phyloP scores from a whole-genome alignment of 2,888 invertebrate genomes.

The Clivina fossor region DNA sequence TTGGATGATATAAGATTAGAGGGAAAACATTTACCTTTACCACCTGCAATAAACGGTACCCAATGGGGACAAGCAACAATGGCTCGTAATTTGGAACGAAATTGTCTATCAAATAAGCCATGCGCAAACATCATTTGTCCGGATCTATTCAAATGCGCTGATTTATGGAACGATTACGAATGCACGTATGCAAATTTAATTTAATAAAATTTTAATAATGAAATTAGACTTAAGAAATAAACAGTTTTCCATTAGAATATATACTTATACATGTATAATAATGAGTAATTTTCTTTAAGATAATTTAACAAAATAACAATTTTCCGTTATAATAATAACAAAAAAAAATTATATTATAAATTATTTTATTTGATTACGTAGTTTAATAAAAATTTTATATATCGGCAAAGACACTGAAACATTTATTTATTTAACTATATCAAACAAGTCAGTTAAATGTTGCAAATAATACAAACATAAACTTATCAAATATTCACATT shows the following conservation, averaged over 20 bases:
- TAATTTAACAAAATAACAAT: constrained; percentile 17
- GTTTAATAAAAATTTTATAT: constrained; percentile 19
- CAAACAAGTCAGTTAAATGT: no score
- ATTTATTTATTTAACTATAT: constrained; percentile 6
- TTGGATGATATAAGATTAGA: constrained; percentile 85
- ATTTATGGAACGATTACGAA: constrained; percentile 97
- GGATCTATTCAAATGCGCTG: constrained; percentile 91
- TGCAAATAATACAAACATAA: no score
- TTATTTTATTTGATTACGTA: constrained; percentile 6
- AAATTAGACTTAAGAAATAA: constrained; percentile 24
- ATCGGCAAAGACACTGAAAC: constrained; percentile 51
- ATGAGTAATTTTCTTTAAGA: neutral
- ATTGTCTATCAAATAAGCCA: constrained; percentile 93
- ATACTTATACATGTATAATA: no score
- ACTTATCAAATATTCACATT: no score
- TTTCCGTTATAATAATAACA: no score
- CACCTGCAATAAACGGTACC: constrained; percentile 92
- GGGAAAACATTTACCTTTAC: constrained; percentile 91
- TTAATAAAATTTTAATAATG: constrained; percentile 2
- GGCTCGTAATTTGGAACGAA: constrained; percentile 86
- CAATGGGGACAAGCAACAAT: constrained; percentile 96
- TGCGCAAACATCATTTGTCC: constrained; percentile 93
- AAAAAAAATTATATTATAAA: no score
- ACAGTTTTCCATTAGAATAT: neutral
- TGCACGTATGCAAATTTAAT: constrained; percentile 84